Evolutionary conservation across 2,888 invertebrate genomes (phyloP), one percentile per base, ranked within the genome.

Genomic region (Seladonia tumulorum): DNA sequence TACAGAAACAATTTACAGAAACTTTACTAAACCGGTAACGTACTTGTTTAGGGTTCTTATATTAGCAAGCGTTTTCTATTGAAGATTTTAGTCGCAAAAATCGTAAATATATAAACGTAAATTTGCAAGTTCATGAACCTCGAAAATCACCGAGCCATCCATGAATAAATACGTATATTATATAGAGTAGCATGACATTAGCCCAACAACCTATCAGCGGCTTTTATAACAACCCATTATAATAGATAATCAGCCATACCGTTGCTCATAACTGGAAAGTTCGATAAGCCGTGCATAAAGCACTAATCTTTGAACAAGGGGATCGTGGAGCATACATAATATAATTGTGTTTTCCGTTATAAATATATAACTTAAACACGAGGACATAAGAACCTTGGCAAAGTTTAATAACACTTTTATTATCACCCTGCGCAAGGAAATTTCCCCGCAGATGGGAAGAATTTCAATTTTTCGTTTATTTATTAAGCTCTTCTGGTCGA

Each of bases 281-380:
- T 68, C 68, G 68, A 68, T 68, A 68, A 68, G 68, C 68, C 39
- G 68, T 22, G 39, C 39, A 35, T 39, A 68, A 39, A 35, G 68
- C 68, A 68, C 68, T 39, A 68, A 68, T 68, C 68, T 79, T 35
- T 45, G 25, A n/a, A 60, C 66, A n/a, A 25, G 66, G 42, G 77
- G 49, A 47, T 14, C 25, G 66, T 29, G 25, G 68, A 60, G 53
- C 76, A 29, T 63, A 63, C 57, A 79, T 53, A 14, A 49, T 29
- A 68, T n/a, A 68, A 68, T 68, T 68, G 68, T 39, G 18, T 39
- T 35, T 68, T 68, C 39, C 22, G 39, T 39, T 68, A 39, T 68
- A 68, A 68, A 68, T 68, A 68, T 68, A n/a, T 12, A 68, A 42
- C 35, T 39, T 68, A 39, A 66, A 66, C 35, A 66, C 66, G 35